These are phyloP conservation scores for Sebastes hubbsi DNA, from an alignment of 2,797 vertebrate genomes.

Conservation along the genomic window DNA sequence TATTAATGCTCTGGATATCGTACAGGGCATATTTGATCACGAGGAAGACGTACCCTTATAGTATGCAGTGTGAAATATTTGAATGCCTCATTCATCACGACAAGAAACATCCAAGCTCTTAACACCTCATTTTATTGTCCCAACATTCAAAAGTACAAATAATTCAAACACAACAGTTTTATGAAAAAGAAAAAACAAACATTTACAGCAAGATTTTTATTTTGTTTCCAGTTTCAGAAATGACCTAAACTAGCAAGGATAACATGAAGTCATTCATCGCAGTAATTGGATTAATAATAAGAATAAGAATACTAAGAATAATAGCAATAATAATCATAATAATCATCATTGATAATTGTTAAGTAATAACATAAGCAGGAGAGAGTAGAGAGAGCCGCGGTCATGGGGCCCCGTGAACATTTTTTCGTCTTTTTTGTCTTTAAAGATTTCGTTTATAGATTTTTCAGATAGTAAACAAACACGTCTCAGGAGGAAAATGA, in stretches of 20 bases:
- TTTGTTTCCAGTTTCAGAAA: conserved; percentile 98
- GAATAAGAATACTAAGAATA: conserved; percentile 90
- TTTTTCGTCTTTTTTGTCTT: conserved; percentile 90
- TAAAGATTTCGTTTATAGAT: conserved; percentile 87
- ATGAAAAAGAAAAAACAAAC: conserved; percentile 95
- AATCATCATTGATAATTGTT: conserved; percentile 88
- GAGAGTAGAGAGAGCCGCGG: conserved; percentile 88
- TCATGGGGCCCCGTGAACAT: conserved; percentile 92
- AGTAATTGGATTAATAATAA: conserved; percentile 91
- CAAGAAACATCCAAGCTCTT: conserved; percentile 90
- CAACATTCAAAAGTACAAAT: conserved; percentile 99
- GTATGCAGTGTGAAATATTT: background rate
- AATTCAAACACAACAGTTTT: conserved; percentile 99
- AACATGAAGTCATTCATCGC: conserved; percentile 99
- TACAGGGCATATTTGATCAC: rapidly evolving
- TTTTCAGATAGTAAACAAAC: conserved; percentile 98
- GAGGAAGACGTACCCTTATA: background rate
- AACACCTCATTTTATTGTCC: conserved; percentile 99
- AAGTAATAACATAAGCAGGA: conserved; percentile 95
- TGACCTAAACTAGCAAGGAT: conserved; percentile 99
- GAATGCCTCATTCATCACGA: conserved; percentile 33
- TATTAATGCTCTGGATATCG: too few relatives aligned
- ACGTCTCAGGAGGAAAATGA: conserved; percentile 96
- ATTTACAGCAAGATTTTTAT: conserved; percentile 97
- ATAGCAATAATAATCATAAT: conserved; percentile 88